A percentile compares a stretch with the other conserved stretches of the same genome.
Evolutionary conservation across 2,888 invertebrate genomes (phyloP).

Genomic region (Belgica antarctica): DNA sequence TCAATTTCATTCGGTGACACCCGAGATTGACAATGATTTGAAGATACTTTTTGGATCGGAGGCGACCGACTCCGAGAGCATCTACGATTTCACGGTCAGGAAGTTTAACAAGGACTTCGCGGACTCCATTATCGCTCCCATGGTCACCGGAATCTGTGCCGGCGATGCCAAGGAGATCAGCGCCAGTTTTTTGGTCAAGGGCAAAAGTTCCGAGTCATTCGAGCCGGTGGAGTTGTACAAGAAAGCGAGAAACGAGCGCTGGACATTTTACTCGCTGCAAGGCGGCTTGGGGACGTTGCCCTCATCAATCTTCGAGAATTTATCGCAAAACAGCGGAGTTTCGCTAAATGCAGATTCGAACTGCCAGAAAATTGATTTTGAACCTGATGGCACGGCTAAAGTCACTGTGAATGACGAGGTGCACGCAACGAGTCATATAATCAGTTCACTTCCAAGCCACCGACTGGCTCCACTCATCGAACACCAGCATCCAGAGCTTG

Average conservation of each 20-base stretch:
- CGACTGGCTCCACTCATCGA: conserved; percentile 62
- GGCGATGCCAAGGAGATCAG: conserved; percentile 87
- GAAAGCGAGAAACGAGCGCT: conserved; percentile 65
- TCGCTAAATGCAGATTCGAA: conserved; percentile 62
- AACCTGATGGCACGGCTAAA: conserved; percentile 57
- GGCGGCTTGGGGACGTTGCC: conserved; percentile 77
- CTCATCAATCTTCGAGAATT: conserved; percentile 58
- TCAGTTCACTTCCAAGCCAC: conserved; percentile 74
- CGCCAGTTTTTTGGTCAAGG: conserved; percentile 77
- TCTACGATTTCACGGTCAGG: conserved; percentile 76
- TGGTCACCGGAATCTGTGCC: conserved; percentile 92
- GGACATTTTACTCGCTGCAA: conserved; percentile 79
- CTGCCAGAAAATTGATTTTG: conserved; percentile 65
- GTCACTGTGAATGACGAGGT: conserved; percentile 56
- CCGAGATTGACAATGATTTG: conserved; percentile 64
- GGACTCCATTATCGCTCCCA: conserved; percentile 78
- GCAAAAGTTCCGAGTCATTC: conserved; percentile 55
- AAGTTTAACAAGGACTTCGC: conserved; percentile 81
- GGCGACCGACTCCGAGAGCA: conserved; percentile 69
- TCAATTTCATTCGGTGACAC: conserved; percentile 69
- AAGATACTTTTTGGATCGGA: conserved; percentile 62
- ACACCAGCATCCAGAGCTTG: conserved; percentile 67
- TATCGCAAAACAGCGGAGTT: conserved; percentile 59
- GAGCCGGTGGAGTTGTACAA: conserved; percentile 48
- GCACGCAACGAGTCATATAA: conserved; percentile 62